A percentile compares a stretch with the other conserved stretches of the same genome.
These are phyloP conservation scores for Melanitta fusca DNA, from an alignment of 2,797 vertebrate genomes.

Conservation along the genomic window DNA sequence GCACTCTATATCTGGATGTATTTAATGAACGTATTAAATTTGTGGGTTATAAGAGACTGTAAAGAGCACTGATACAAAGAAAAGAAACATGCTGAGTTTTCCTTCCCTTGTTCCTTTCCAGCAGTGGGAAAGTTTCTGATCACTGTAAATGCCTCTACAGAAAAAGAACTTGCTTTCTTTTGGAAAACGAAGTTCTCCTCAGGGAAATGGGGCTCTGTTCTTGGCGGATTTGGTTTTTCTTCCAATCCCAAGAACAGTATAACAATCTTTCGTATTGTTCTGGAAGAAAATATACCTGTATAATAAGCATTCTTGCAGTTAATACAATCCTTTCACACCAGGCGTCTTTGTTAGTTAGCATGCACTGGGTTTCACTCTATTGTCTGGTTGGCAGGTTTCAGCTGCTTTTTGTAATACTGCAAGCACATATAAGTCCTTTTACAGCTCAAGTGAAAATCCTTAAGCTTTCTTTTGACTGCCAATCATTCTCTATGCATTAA, in stretches of 20 bases:
- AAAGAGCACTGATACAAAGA: neutral
- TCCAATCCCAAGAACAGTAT: neutral
- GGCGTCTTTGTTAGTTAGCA: constrained; percentile 31
- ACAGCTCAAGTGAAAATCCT: constrained; percentile 37
- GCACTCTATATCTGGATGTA: neutral
- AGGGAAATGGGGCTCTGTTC: neutral
- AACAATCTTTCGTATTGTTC: neutral
- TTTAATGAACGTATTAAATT: neutral
- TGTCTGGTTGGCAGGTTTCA: constrained; percentile 50
- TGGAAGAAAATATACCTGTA: constrained; percentile 37
- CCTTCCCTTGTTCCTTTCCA: neutral
- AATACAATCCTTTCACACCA: constrained; percentile 22
- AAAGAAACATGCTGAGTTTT: neutral
- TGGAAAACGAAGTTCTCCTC: neutral
- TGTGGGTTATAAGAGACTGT: neutral
- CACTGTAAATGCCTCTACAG: neutral
- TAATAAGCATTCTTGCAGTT: constrained; percentile 18
- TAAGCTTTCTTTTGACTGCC: constrained; percentile 23
- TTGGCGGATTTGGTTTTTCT: neutral
- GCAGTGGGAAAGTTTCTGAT: constrained; percentile 3
- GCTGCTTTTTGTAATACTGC: neutral
- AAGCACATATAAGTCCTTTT: neutral
- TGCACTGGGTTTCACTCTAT: constrained; percentile 11
- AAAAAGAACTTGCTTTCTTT: neutral
- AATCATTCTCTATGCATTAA: neutral